A percentile compares a stretch with the other conserved stretches of the same genome.
These are phyloP conservation scores for Gymnothorax reevesii DNA, from an alignment of 2,797 vertebrate genomes.

Conservation along the genomic window DNA sequence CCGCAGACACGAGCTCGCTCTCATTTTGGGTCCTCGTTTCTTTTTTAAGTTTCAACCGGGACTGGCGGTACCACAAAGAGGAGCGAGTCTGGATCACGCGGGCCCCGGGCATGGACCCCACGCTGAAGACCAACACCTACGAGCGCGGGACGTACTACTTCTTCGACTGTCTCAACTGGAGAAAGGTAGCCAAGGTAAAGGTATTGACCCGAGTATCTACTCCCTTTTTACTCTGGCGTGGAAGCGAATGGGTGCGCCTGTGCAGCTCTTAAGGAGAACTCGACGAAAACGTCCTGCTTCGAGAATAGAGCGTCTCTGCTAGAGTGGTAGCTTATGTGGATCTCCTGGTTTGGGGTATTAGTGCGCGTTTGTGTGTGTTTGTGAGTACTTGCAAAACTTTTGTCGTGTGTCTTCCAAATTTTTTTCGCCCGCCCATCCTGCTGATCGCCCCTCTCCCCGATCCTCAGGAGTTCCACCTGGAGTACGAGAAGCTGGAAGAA, in stretches of 20 bases:
- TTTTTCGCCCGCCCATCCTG: neutral
- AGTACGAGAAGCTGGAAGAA: conserved; percentile 99
- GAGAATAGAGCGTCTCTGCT: too few relatives aligned
- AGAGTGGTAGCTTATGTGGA: too few relatives aligned
- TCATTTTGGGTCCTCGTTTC: neutral
- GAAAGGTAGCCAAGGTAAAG: conserved; percentile 97
- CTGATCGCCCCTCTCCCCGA: neutral
- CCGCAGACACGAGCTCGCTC: neutral
- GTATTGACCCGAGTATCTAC: conserved; percentile 43
- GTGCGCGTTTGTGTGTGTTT: neutral
- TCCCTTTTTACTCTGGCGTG: conserved; percentile 30
- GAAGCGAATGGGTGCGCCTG: too few relatives aligned
- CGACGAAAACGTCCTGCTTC: too few relatives aligned
- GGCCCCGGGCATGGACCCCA: conserved; percentile 97
- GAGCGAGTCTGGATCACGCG: conserved; percentile 99
- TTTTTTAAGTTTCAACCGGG: conserved; percentile 89
- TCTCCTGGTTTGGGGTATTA: neutral
- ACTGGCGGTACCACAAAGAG: conserved; percentile 99
- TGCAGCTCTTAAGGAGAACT: too few relatives aligned
- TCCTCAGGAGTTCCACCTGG: conserved; percentile 93
- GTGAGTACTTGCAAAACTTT: neutral
- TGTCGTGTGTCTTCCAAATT: neutral
- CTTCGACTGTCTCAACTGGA: conserved; percentile 99
- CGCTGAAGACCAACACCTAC: conserved; percentile 97
- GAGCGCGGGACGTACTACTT: conserved; percentile 99